These are phyloP conservation scores for Ctena decussata DNA, from an alignment of 2,888 invertebrate genomes.

Conservation along the genomic window DNA sequence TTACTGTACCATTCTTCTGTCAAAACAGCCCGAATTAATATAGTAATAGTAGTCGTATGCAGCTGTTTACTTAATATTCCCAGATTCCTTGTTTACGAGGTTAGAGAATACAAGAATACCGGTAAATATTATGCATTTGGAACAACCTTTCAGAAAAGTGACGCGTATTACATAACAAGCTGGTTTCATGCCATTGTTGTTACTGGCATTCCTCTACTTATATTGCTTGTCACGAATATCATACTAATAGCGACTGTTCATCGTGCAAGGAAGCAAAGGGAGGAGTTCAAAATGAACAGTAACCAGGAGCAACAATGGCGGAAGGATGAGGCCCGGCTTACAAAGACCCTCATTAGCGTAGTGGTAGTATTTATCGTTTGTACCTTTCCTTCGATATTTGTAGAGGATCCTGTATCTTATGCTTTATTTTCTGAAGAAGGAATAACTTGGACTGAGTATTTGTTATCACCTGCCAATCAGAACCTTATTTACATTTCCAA, in stretches of 20 bases:
- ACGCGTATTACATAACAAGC: constrained; percentile 63
- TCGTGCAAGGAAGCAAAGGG: constrained; percentile 66
- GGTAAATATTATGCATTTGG: constrained; percentile 35
- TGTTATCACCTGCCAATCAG: constrained; percentile 61
- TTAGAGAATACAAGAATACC: constrained; percentile 10
- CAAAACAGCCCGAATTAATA: constrained; percentile 70
- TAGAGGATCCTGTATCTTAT: constrained; percentile 75
- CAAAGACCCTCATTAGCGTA: constrained; percentile 81
- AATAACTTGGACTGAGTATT: constrained; percentile 57
- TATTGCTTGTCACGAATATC: constrained; percentile 74
- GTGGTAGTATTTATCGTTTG: constrained; percentile 80
- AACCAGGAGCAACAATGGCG: constrained; percentile 67
- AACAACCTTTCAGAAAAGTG: constrained; percentile 68
- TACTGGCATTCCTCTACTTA: constrained; percentile 77
- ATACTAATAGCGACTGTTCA: constrained; percentile 74
- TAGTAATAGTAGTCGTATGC: constrained; percentile 70
- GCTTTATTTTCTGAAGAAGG: constrained; percentile 68
- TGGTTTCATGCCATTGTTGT: constrained; percentile 77
- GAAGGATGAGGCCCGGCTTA: constrained; percentile 80
- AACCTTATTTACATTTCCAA: constrained; percentile 71
- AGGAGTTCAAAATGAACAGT: constrained; percentile 62
- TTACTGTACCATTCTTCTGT: constrained; percentile 76
- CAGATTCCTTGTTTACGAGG: constrained; percentile 71
- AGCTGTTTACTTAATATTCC: constrained; percentile 77
- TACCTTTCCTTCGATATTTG: constrained; percentile 81